These are phyloP conservation scores for Lophura nycthemera DNA, from an alignment of 2,113 vertebrate genomes.

Conservation along the genomic window DNA sequence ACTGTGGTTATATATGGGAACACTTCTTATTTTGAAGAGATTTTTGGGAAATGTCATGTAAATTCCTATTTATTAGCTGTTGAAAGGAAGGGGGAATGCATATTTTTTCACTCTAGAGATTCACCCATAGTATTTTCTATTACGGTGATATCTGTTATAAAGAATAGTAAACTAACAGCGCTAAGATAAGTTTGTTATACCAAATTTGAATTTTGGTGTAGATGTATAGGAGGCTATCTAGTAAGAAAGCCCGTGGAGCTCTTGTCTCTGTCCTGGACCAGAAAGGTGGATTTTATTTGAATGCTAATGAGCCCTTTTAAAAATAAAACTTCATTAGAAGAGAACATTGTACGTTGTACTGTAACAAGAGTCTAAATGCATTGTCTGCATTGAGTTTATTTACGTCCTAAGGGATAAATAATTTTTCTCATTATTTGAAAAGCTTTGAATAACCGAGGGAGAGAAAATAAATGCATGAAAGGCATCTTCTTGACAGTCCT, in stretches of 20 bases:
- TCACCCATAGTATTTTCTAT: not conserved
- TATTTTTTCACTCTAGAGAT: not conserved
- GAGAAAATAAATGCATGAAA: constrained; percentile 56
- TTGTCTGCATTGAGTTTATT: not conserved
- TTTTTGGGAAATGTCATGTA: not conserved
- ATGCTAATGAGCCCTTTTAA: not conserved
- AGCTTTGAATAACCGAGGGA: constrained; percentile 26
- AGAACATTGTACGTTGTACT: not conserved
- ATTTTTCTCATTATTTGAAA: constrained; percentile 41
- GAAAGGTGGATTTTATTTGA: not conserved
- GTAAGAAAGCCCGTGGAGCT: not conserved
- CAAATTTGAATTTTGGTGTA: not conserved
- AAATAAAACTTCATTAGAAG: not conserved
- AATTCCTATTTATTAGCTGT: not conserved
- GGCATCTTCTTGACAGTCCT: constrained; percentile 36
- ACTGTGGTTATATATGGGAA: not conserved
- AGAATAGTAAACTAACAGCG: not conserved
- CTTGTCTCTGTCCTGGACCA: not conserved
- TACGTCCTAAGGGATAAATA: constrained; percentile 20
- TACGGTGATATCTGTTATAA: not conserved
- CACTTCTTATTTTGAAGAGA: not conserved
- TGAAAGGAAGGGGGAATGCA: not conserved
- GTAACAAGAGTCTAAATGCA: not conserved
- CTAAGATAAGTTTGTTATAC: not conserved
- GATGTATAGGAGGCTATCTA: not conserved